Base-by-base conservation (phyloP, 2,113 vertebrate species). In the Miniopterus natalensis region DNA sequence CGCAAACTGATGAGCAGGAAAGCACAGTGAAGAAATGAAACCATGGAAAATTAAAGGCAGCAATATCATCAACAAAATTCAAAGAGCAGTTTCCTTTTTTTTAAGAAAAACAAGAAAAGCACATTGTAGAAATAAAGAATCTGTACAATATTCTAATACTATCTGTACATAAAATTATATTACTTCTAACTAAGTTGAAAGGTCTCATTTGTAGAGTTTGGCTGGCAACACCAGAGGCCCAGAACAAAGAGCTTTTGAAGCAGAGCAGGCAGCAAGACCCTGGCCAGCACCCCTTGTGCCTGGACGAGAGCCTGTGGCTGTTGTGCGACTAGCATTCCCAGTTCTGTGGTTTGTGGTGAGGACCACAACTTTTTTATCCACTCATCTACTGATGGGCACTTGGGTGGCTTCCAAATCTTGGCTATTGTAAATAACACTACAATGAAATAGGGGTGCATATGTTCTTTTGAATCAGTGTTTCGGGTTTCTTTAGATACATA, bases 121-220 rank as follows among this genome's bases (percentile, higher is more conserved):
- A 94, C 86, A 95, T 95, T 97, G 94, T 98, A 98, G 98, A 98
- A 98, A 99, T 98, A 98, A 98, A 98, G 97, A 99, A 98, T 99
- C 99, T 99, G 99, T 99, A 99, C 99, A 99, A 98, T 98, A 98
- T 98, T 98, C 99, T 99, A 99, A 99, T 98, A 99, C 97, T 98
- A 98, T 99, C 99, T 99, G 98, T 99, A 99, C 99, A 99, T 97
- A 97, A 98, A 99, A 99, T 99, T 98, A 98, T 97, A 98, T 97
- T 98, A 98, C 98, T 97, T 96, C 36, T 36, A 36, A 36, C 94
- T 97, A 93, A 97, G 97, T 97, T 97, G 95, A 96, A 97, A 96
- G 97, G 98, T 98, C 96, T 96, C 98, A 95, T 98, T 98, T 98
- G 97, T 97, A 98, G 98, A 98, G 96, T 95, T 96, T 96, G 96